Evolutionary conservation across 2,888 invertebrate genomes (phyloP).

Genomic region (Zonitis immaculata): DNA sequence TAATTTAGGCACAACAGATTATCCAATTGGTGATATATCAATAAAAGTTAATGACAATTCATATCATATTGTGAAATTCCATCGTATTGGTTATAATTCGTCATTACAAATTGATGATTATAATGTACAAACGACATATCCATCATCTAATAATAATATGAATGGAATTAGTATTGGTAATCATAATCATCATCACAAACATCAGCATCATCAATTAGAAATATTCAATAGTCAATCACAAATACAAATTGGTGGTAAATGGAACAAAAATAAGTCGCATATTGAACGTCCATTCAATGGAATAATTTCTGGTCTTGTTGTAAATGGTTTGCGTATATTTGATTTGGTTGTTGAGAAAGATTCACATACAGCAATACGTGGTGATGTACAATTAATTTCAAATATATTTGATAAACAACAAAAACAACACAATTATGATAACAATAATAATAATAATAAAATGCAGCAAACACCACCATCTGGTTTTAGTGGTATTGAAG

Average conservation of each 20-base stretch:
- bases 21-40: conserved; percentile 85
- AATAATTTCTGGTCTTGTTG: conserved; percentile 82
- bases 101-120: conserved; percentile 90
- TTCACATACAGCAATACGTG: conserved; percentile 68
- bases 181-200: no score
- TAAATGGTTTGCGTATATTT: conserved; percentile 78
- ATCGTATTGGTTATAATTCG: conserved; percentile 82
- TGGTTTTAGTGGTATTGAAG: conserved; percentile 71
- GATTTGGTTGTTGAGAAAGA: conserved; percentile 84
- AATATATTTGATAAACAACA: conserved; percentile 62
- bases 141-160: conserved; percentile 60
- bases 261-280: conserved; percentile 62
- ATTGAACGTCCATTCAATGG: conserved; percentile 81
- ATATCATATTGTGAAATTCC: conserved; percentile 90
- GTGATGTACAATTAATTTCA: conserved; percentile 76
- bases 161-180: not conserved
- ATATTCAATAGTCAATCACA: conserved; percentile 91
- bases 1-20: conserved; percentile 88
- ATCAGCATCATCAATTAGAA: conserved; percentile 56
- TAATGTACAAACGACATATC: conserved; percentile 77
- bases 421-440: conserved; percentile 61
- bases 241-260: conserved; percentile 83
- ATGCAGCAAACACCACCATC: conserved; percentile 91
- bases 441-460: conserved; percentile 48
- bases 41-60: conserved; percentile 89